phyloP scores from a whole-genome alignment of 2,888 invertebrate species.

The Xestia ashworthii region DNA sequence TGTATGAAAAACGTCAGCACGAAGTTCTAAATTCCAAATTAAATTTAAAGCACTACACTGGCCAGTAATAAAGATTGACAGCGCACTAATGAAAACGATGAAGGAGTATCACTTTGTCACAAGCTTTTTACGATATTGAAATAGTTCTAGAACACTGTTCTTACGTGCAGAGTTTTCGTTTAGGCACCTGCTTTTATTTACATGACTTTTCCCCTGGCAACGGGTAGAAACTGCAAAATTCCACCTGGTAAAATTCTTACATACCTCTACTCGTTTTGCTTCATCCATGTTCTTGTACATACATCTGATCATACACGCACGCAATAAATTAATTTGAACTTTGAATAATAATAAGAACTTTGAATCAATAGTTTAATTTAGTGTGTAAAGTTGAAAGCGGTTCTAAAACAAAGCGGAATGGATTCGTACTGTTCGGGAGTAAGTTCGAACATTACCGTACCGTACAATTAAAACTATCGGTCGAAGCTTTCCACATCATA shows the following conservation, averaged over 20 bases:
- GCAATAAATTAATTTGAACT: neutral
- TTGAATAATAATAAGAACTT: neutral
- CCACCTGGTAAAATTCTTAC: neutral
- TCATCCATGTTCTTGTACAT: neutral
- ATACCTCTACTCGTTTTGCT: neutral
- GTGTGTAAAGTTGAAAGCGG: conserved; percentile 1
- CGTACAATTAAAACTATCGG: conserved; percentile 22
- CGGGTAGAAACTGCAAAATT: neutral
- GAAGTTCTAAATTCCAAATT: conserved; percentile 4
- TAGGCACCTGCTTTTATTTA: neutral
- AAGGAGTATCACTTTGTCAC: neutral
- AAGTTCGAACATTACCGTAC: neutral
- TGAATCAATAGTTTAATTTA: neutral
- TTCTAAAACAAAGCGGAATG: conserved; percentile 10
- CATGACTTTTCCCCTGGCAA: neutral
- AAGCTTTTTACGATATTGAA: too few species aligned
- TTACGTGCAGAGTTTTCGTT: neutral
- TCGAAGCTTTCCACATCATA: neutral
- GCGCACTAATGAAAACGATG: neutral
- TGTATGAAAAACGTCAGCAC: neutral
- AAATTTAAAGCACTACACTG: neutral
- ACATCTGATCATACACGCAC: neutral
- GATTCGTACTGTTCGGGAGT: neutral
- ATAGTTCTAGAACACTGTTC: neutral
- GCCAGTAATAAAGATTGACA: conserved; percentile 1